Percentiles rank a stretch among this genome's conserved stretches.
These are phyloP conservation scores for Pagrus major DNA, from an alignment of 2,113 vertebrate species.

Conservation along the genomic window DNA sequence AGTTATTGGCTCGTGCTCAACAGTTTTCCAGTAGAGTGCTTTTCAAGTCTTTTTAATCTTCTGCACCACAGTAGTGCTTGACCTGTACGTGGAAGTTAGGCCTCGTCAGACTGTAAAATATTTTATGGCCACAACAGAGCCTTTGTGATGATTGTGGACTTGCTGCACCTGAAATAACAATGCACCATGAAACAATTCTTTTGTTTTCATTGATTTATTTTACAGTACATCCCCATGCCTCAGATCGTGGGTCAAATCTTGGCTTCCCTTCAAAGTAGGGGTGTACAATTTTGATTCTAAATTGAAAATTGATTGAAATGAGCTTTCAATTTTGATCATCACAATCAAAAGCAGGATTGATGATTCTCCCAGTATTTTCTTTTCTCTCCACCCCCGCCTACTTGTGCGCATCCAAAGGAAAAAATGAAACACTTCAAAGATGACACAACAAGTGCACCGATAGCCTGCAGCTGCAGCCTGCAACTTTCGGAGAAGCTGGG, in stretches of 20 bases:
- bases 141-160: slow-evolving; percentile 11
- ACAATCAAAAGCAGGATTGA: too few species aligned
- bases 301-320: too few species aligned
- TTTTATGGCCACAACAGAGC: slow-evolving; percentile 14
- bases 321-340: too few species aligned
- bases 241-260: not conserved
- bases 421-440: too few species aligned
- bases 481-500: too few species aligned
- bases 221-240: not conserved
- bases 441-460: too few species aligned
- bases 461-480: too few species aligned
- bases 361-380: too few species aligned
- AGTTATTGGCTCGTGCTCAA: slow-evolving; percentile 45
- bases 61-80: slow-evolving; percentile 42
- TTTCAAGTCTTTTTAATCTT: slow-evolving; percentile 54
- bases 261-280: not conserved
- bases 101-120: not conserved
- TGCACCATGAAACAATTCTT: not conserved
- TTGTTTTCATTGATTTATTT: slow-evolving; percentile 24
- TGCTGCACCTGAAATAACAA: slow-evolving; percentile 20
- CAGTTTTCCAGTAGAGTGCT: slow-evolving; percentile 25
- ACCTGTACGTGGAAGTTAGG: slow-evolving; percentile 34
- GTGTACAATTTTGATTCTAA: too few species aligned
- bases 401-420: too few species aligned
- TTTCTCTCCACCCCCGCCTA: too few species aligned